Percentiles rank a stretch among this genome's conserved stretches.
Conservation (phyloP, 37 sponge, comb jelly and placozoan genomes). For the Tethya wilhelma region DNA sequence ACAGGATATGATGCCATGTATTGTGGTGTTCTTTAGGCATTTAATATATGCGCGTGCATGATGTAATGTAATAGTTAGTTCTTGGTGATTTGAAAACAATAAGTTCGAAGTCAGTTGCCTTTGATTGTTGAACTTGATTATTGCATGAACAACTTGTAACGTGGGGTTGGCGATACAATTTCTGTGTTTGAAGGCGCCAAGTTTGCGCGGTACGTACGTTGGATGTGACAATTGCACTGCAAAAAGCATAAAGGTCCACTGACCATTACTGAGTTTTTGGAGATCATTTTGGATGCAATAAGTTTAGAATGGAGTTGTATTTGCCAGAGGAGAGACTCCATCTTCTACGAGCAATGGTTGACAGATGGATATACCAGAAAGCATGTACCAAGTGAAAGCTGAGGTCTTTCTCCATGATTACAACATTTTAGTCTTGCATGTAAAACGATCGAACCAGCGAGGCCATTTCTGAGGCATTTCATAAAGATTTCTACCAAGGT, state of each 20-base stretch:
- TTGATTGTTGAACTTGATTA: too few species aligned
- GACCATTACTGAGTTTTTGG: neutral
- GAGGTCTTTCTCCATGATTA: neutral
- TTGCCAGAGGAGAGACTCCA: neutral
- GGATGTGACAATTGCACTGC: neutral
- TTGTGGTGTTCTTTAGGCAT: too few species aligned
- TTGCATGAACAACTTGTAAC: too few species aligned
- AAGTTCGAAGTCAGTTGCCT: too few species aligned
- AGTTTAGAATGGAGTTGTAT: neutral
- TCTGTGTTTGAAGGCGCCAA: too few species aligned
- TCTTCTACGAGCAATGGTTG: neutral
- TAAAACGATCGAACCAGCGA: neutral
- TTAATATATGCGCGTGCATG: too few species aligned
- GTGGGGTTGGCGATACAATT: too few species aligned
- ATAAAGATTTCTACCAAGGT: neutral
- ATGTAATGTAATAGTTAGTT: too few species aligned
- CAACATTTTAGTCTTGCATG: neutral
- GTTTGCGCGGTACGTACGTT: too few species aligned
- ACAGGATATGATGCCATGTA: too few species aligned
- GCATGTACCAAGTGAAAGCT: neutral
- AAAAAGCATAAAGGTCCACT: slow-evolving; percentile 1
- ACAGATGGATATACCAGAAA: neutral
- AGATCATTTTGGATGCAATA: neutral
- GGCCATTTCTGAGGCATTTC: neutral
- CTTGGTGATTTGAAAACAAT: too few species aligned